Evolutionary conservation across 2,888 invertebrate species (phyloP).

Genomic region (Drosophila falleni): DNA sequence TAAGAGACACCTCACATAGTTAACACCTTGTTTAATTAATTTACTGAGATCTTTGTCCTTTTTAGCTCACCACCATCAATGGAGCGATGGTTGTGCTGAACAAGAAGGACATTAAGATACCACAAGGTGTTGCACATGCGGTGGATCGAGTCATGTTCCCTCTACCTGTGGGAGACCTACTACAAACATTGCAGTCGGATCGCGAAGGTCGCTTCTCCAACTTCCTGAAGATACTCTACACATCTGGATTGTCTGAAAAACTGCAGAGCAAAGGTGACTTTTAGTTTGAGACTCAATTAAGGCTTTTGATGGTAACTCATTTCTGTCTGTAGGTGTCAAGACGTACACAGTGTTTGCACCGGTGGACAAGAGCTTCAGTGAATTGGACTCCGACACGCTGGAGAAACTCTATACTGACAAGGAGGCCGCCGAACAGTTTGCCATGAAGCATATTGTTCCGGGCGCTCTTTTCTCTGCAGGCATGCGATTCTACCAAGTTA

Average conservation of each 20-base stretch:
- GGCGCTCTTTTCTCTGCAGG: slow-evolving; percentile 94
- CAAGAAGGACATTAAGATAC: slow-evolving; percentile 93
- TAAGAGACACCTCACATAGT: slow-evolving; percentile 82
- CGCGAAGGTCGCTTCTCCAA: slow-evolving; percentile 92
- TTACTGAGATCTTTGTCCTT: fast-evolving
- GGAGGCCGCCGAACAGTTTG: slow-evolving; percentile 90
- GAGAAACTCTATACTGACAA: slow-evolving; percentile 88
- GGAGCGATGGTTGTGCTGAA: slow-evolving; percentile 93
- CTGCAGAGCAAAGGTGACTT: slow-evolving; percentile 84
- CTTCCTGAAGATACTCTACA: slow-evolving; percentile 91
- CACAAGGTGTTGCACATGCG: slow-evolving; percentile 94
- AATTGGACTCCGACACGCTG: slow-evolving; percentile 88
- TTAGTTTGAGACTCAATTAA: fast-evolving
- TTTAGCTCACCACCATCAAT: slow-evolving; percentile 92
- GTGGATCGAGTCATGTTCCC: slow-evolving; percentile 96
- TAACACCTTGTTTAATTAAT: background rate
- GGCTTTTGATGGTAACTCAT: background rate
- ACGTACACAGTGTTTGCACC: slow-evolving; percentile 95
- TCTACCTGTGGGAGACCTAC: slow-evolving; percentile 93
- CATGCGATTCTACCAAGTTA: slow-evolving; percentile 94
- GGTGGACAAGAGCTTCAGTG: slow-evolving; percentile 92
- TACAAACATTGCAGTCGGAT: slow-evolving; percentile 94
- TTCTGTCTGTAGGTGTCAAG: slow-evolving; percentile 88
- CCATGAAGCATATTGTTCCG: slow-evolving; percentile 91
- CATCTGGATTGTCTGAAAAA: slow-evolving; percentile 91